Evolutionary conservation across 2,888 invertebrate genomes (phyloP).

Genomic region (Proisotoma minuta): DNA sequence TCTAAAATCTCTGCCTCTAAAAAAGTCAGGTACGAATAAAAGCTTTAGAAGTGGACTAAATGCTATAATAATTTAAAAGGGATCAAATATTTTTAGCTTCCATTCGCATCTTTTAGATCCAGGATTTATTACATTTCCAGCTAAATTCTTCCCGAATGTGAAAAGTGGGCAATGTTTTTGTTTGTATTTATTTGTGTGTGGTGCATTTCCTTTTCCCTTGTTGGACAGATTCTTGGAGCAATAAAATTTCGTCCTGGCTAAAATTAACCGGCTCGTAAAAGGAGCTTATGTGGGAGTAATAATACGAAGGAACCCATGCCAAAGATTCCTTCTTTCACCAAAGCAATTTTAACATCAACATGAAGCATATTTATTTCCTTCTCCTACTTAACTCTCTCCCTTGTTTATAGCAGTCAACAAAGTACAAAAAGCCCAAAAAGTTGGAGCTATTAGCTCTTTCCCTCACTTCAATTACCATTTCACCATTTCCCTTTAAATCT

Average conservation of each 20-base stretch:
- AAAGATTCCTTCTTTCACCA: not conserved
- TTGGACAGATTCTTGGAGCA: not conserved
- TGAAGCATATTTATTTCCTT: conserved; percentile 4
- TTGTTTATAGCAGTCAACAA: too few relatives aligned
- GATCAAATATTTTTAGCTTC: too few relatives aligned
- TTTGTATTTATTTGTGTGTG: not conserved
- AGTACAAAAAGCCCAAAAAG: too few relatives aligned
- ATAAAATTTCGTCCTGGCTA: conserved; percentile 9
- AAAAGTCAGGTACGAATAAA: too few relatives aligned
- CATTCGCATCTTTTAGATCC: too few relatives aligned
- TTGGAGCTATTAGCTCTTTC: not conserved
- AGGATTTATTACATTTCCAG: not conserved
- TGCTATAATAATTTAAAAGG: too few relatives aligned
- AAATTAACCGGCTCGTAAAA: conserved; percentile 10
- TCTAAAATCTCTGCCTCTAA: too few relatives aligned
- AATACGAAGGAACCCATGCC: not conserved
- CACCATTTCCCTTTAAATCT: not conserved
- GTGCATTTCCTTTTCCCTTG: too few relatives aligned
- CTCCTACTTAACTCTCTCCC: too few relatives aligned
- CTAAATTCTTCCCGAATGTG: not conserved
- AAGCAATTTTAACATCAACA: not conserved
- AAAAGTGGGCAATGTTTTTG: not conserved
- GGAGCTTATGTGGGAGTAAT: not conserved
- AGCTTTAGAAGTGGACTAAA: too few relatives aligned
- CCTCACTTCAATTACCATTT: conserved; percentile 3